These are phyloP conservation scores for Rhinella marina DNA, from an alignment of 2,797 vertebrate genomes.

Conservation along the genomic window DNA sequence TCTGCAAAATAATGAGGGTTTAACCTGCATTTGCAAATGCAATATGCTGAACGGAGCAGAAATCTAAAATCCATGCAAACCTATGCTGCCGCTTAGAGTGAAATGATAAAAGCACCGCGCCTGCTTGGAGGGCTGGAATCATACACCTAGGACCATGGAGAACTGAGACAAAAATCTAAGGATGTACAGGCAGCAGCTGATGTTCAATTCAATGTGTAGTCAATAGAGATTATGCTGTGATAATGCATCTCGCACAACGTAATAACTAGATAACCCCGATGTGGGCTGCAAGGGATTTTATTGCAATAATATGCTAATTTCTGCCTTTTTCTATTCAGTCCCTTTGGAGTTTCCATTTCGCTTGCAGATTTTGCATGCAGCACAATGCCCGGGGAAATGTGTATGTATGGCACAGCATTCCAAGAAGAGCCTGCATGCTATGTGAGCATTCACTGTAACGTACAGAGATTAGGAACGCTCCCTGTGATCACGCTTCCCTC, in stretches of 20 bases:
- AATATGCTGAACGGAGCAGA: not conserved
- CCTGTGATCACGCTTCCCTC: conserved; percentile 18
- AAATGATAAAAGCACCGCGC: not conserved
- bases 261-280: conserved; percentile 25
- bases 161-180: conserved; percentile 1
- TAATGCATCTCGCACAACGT: conserved; percentile 4
- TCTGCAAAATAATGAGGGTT: conserved; percentile 17
- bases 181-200: conserved; percentile 13
- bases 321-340: not conserved
- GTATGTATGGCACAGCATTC: conserved; percentile 5
- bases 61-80: not conserved
- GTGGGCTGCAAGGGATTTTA: conserved; percentile 24
- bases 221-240: conserved; percentile 9
- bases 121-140: not conserved
- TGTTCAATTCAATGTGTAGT: conserved; percentile 34
- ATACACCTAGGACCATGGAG: not conserved
- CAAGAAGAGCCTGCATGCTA: not conserved
- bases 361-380: conserved; percentile 10
- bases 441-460: conserved; percentile 28
- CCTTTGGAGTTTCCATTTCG: conserved; percentile 22
- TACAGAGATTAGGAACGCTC: conserved; percentile 10
- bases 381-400: not conserved
- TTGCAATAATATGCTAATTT: conserved; percentile 41
- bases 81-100: not conserved
- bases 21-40: not conserved